Base-by-base conservation (phyloP, 2,113 vertebrate genomes). In the Zeus faber region DNA sequence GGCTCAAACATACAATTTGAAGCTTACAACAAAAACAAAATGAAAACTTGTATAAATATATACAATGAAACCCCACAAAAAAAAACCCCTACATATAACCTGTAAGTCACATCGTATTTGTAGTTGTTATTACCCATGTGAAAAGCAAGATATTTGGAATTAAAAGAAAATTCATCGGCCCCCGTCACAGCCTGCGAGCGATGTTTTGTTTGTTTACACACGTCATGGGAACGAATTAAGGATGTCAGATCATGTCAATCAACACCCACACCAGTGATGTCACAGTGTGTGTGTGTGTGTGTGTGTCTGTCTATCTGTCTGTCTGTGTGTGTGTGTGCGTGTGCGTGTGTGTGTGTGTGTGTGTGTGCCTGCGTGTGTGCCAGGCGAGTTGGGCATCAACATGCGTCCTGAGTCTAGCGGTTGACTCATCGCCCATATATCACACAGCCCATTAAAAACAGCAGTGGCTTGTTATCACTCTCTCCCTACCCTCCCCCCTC, bases 131-230 rank as follows among this genome's bases (percentile, higher is more conserved):
- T n/a, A n/a, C n/a, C n/a, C n/a, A n/a, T n/a, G n/a, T n/a, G n/a
- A n/a, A n/a, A n/a, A n/a, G n/a, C n/a, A n/a, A n/a, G n/a, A n/a
- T n/a, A n/a, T n/a, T n/a, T n/a, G n/a, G n/a, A n/a, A n/a, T n/a
- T n/a, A n/a, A n/a, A n/a, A n/a, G n/a, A n/a, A n/a, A n/a, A n/a
- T n/a, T n/a, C n/a, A n/a, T n/a, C n/a, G n/a, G n/a, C n/a, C n/a
- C n/a, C n/a, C n/a, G n/a, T n/a, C n/a, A n/a, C n/a, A n/a, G n/a
- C n/a, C n/a, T n/a, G n/a, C n/a, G n/a, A n/a, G n/a, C n/a, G n/a
- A n/a, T n/a, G n/a, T n/a, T n/a, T n/a, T n/a, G 41, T 57, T 52
- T 70, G 65, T 66, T 63, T 61, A 25, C 60, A 20, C 60, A 51
- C 58, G 68, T 62, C 58, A 51, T 27, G 33, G 20, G 62, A 67